Conservation (phyloP, 2,888 invertebrate species). For the Machimus rusticus region DNA sequence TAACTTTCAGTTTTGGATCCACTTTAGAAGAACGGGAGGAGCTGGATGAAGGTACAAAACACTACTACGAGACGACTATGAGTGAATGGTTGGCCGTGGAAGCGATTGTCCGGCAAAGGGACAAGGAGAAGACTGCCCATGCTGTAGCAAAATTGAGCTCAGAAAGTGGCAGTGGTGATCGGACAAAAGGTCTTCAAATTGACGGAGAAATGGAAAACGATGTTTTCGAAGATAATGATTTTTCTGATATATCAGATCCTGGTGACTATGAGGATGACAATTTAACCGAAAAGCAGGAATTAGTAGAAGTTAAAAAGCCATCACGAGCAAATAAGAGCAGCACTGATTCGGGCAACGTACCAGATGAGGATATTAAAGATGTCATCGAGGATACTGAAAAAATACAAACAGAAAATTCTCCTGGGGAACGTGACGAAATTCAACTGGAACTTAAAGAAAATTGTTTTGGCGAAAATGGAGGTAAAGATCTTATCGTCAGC, state of each 20-base stretch:
- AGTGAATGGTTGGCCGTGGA: slow-evolving; percentile 96
- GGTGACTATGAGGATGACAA: slow-evolving; percentile 58
- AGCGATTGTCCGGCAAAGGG: slow-evolving; percentile 84
- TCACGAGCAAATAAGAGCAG: slow-evolving; percentile 60
- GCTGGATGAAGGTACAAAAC: slow-evolving; percentile 73
- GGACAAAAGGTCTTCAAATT: slow-evolving; percentile 66
- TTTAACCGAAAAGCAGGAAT: not conserved
- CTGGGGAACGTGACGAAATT: slow-evolving; percentile 22
- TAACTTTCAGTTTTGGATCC: slow-evolving; percentile 69
- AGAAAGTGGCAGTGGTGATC: slow-evolving; percentile 71
- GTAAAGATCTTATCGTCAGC: slow-evolving; percentile 42
- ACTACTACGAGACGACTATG: slow-evolving; percentile 88
- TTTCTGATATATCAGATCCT: slow-evolving; percentile 66
- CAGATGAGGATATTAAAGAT: slow-evolving; percentile 61
- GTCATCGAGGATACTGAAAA: slow-evolving; percentile 53
- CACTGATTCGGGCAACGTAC: slow-evolving; percentile 62
- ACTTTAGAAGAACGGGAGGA: slow-evolving; percentile 71
- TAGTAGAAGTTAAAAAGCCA: slow-evolving; percentile 49
- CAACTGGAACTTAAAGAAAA: slow-evolving; percentile 53
- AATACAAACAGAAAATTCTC: slow-evolving; percentile 49
- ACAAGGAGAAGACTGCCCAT: slow-evolving; percentile 83
- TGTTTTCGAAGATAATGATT: slow-evolving; percentile 66
- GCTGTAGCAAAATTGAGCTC: slow-evolving; percentile 86
- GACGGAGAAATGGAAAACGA: slow-evolving; percentile 68
- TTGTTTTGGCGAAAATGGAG: slow-evolving; percentile 52